These are phyloP conservation scores for Isotomurus palustris DNA, from an alignment of 2,888 invertebrate genomes.

Conservation along the genomic window DNA sequence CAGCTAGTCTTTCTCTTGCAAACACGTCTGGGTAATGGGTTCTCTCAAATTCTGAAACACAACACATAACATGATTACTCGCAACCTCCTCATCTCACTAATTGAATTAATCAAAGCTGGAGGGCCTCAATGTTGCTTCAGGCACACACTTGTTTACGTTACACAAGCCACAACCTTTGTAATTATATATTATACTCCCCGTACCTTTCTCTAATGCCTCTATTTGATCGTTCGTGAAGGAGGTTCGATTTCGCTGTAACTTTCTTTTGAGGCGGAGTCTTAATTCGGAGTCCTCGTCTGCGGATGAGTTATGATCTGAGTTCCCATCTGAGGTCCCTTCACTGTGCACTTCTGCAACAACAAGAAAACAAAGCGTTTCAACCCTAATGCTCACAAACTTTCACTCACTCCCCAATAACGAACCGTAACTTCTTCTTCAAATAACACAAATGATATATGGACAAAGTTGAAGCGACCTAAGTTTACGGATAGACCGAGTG, in stretches of 20 bases:
- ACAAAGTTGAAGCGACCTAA: no score
- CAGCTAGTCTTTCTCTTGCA: conserved; percentile 89
- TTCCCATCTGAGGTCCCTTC: conserved; percentile 81
- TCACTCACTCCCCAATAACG: no score
- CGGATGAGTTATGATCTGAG: conserved; percentile 84
- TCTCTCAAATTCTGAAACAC: conserved; percentile 83
- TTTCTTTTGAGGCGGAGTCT: conserved; percentile 90
- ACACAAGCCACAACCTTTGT: neutral
- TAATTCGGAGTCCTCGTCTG: conserved; percentile 73
- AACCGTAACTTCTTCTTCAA: no score
- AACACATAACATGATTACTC: no score
- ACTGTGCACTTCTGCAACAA: conserved; percentile 51
- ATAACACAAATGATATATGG: no score
- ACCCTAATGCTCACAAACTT: no score
- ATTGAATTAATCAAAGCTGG: no score
- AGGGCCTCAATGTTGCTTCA: no score
- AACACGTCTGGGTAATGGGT: conserved; percentile 98
- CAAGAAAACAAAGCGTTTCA: conserved; percentile 4
- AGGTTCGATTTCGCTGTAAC: conserved; percentile 93
- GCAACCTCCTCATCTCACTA: neutral
- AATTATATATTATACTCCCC: neutral
- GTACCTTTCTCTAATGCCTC: conserved; percentile 97
- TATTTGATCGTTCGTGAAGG: conserved; percentile 97
- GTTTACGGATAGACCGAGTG: no score
- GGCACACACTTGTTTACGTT: neutral